Evolutionary conservation across 2,797 vertebrate species (phyloP), one percentile per base, ranked within the genome.

Genomic region (Cichlasoma orientale): DNA sequence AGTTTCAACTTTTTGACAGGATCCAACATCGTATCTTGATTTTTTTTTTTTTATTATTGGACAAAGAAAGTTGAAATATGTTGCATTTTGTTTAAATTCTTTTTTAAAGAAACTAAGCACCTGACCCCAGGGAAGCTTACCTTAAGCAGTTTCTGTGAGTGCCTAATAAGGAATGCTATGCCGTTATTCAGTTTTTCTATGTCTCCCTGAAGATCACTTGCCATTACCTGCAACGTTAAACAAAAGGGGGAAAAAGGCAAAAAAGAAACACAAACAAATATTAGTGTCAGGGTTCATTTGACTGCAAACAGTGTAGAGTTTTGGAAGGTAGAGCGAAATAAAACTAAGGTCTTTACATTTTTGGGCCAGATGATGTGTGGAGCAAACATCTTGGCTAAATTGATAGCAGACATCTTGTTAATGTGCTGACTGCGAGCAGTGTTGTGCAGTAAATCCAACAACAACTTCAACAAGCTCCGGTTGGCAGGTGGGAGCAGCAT

Each of bases 371-470:
- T 91, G 90, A 99, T 96, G 83, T 99, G 98, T 11, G 98, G 98
- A 21, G 97, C 96, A 84, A 99, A 99, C 98, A 99, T 99, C 75
- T 97, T 97, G 3, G 98, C 98, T 72, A 99, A 95, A 89, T 99
- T 99, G 85, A 97, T 95, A 59, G 98, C 98, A 23, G 98, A 98
- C 98, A 99, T 99, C 94, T 99, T 99, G 93, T 99, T 99, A 86
- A 96, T 92, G 66, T 97, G 96, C 90, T 99, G 98, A 69, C 97
- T 98, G 89, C 97, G 97, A 68, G 98, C 98, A 0, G 98, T 99
- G 91, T 98, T 97, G 91, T 99, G 97, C 21, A 99, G 95, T 85
- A 99, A 93, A 93, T 99, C 97, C 82, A 99, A 94, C 61, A 99
- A 92, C 68, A 99, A 95, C 81, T 98, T 98, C 78, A 99, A 95